Evolutionary conservation across 2,888 invertebrate genomes (phyloP).

Genomic region (Monopis laevigella): DNA sequence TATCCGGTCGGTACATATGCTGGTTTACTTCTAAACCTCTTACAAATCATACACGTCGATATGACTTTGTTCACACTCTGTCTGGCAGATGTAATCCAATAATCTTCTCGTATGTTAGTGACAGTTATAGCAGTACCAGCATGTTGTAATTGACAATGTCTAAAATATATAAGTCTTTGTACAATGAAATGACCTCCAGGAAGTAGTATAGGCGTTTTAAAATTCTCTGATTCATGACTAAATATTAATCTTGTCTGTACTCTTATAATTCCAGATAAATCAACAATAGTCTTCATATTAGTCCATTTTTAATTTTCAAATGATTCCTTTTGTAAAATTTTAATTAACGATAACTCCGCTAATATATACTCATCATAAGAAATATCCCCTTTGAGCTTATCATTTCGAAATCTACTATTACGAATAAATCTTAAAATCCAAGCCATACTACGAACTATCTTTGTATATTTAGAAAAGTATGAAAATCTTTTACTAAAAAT

Average conservation of each 20-base stretch:
- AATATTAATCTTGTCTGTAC: slow-evolving; percentile 1
- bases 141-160: slow-evolving; percentile 8
- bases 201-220: slow-evolving; percentile 1
- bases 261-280: neutral
- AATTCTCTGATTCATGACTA: neutral
- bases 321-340: too few species aligned
- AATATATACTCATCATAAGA: too few species aligned
- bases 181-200: slow-evolving; percentile 9
- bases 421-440: too few species aligned
- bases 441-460: too few species aligned
- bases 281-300: neutral
- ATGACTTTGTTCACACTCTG: neutral
- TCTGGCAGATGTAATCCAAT: slow-evolving; percentile 11
- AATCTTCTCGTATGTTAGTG: slow-evolving; percentile 5
- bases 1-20: neutral
- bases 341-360: too few species aligned
- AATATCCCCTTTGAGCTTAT: too few species aligned
- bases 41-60: neutral
- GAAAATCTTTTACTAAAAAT: too few species aligned
- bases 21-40: neutral
- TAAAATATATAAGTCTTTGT: slow-evolving; percentile 2
- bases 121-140: slow-evolving; percentile 12
- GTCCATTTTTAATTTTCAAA: neutral
- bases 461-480: too few species aligned
- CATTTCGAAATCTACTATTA: too few species aligned